Base-by-base conservation (phyloP, 2,888 invertebrate species). In the Agriotes lineatus region DNA sequence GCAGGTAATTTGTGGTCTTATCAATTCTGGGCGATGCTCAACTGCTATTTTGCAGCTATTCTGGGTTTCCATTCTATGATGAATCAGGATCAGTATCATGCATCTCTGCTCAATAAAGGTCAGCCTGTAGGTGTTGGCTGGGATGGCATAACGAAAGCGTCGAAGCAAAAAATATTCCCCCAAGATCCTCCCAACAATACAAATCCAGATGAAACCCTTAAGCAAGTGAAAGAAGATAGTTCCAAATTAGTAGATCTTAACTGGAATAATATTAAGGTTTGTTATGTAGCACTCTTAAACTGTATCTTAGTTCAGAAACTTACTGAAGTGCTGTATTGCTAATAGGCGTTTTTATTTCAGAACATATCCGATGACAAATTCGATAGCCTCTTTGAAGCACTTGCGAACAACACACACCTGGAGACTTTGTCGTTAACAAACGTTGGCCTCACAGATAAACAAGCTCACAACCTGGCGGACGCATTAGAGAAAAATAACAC, bases 1-100 rank as follows among this genome's bases (percentile, higher is more conserved):
- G 99, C 99, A 80, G 93, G 93, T 93, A 83, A 66, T 67, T 69
- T 60, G 5, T 2, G 35, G 19, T 54, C n/a, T 16, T 44, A 5
- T 18, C 14, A 6, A 42, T 42, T n/a, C n/a, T n/a, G n/a, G n/a
- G n/a, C n/a, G n/a, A n/a, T n/a, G n/a, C n/a, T n/a, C n/a, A n/a
- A n/a, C n/a, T n/a, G n/a, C n/a, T n/a, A n/a, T n/a, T n/a, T 50
- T 66, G 57, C 86, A 96, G 98, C 97, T 84, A 97, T 98, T 85
- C 90, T 98, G 82, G 99, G 99, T 81, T 97, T 99, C 90, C 99
- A 99, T 87, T 98, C 98, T 72, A 98, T 99, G 96, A 95, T 99
- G 93, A 99, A 98, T 85, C 99, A 99, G 87, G 97, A 98, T 83
- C 99, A 99, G 87, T 99, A 97, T 86, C 97, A 99, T 87, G 97